Evolutionary conservation across 2,888 invertebrate genomes (phyloP).

Genomic region (Stenolophus ochropezus): DNA sequence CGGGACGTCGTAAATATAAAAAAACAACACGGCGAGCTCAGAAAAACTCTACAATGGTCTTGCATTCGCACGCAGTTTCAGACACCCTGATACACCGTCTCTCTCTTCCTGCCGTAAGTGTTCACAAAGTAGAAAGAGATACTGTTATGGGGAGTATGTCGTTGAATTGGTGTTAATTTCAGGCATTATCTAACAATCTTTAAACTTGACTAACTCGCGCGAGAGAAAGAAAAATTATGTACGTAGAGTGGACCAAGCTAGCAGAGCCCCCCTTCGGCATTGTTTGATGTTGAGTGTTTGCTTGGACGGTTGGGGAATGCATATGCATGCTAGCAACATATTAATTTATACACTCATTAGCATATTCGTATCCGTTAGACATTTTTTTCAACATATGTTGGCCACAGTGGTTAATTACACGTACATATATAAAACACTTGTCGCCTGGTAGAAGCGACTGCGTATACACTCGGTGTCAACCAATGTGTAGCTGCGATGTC

Average conservation of each 20-base stretch:
- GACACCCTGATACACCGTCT: conserved; percentile 59
- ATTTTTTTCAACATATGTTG: conserved; percentile 72
- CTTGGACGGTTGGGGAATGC: conserved; percentile 70
- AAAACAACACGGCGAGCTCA: conserved; percentile 66
- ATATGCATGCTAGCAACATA: conserved; percentile 74
- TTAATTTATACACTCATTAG: conserved; percentile 75
- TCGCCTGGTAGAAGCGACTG: conserved; percentile 46
- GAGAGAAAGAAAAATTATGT: conserved; percentile 74
- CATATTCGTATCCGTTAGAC: conserved; percentile 75
- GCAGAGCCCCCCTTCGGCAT: conserved; percentile 67
- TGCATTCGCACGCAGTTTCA: conserved; percentile 65
- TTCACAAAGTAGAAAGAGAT: conserved; percentile 63
- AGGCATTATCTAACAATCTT: conserved; percentile 74
- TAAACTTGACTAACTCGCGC: conserved; percentile 74
- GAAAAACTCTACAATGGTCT: conserved; percentile 68
- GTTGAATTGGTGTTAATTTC: conserved; percentile 73
- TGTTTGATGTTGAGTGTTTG: conserved; percentile 67
- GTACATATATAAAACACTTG: conserved; percentile 61
- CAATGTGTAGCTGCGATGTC: not conserved
- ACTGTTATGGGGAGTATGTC: conserved; percentile 64
- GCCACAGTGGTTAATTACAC: conserved; percentile 71
- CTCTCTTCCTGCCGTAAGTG: conserved; percentile 55
- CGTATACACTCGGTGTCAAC: conserved; percentile 17
- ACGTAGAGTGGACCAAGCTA: conserved; percentile 69
- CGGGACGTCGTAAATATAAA: conserved; percentile 72